Base-by-base conservation (phyloP, 2,113 vertebrate genomes). In the Lucifuga dentata region DNA sequence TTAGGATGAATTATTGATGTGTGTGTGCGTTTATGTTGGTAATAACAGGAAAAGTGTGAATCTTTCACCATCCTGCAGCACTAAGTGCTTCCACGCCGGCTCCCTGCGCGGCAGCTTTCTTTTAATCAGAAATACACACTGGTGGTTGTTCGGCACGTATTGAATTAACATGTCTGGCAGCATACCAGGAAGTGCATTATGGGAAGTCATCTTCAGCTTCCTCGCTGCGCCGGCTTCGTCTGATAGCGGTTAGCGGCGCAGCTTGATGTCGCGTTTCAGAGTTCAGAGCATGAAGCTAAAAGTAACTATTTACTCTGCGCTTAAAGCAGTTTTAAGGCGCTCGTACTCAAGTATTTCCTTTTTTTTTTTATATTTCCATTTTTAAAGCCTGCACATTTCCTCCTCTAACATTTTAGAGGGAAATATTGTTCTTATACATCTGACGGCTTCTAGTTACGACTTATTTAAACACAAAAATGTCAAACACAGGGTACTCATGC, bases 131-230 rank as follows among this genome's bases (percentile, higher is more conserved):
- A 68, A 60, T 56, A 52, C 75, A 38, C 53, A 48, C 19, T 4
- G 21, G 19, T 68, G 16, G 19, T 33, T 0, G 11, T 33, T 56
- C 40, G 12, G 36, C 16, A 40, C 44, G 48, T 74, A 49, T 59
- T 5, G 8, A 68, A 80, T 77, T 60, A 75, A 52, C 33, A 44
- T 8, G 3, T 46, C 60, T 83, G 73, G 76, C 73, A 62, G 23
- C 15, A 43, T 59, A 56, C 77, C 80, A 83, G 39, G 29, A 73
- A 63, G 63, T 79, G 63, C 81, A 84, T 84, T 77, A 84, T 72
- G 44, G 60, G 48, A 12, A 40, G 71, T 62, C 63, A n/a, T 58
- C 61, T 67, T 50, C 17, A 29, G 5, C 2, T 43, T 16, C 13
- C 38, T 73, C 15, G 15, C 17, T 23, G 3, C 19, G 20, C 16